phyloP scores from a whole-genome alignment of 2,113 vertebrate genomes.

The Oncorhynchus nerka region DNA sequence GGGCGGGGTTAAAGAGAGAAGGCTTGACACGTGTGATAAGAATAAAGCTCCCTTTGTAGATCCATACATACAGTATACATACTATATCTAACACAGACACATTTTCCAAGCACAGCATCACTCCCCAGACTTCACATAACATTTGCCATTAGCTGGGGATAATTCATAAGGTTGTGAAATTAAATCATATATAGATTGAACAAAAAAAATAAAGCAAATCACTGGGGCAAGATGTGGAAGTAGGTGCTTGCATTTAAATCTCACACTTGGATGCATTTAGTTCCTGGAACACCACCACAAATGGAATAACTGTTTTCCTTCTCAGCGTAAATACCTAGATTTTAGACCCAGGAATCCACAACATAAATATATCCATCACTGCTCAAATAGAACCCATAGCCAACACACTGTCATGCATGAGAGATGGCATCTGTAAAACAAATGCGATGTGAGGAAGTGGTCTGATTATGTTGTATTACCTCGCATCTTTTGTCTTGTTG shows the following conservation, averaged over 20 bases:
- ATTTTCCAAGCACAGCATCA: background rate
- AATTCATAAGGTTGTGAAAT: background rate
- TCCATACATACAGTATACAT: background rate
- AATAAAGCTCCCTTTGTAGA: background rate
- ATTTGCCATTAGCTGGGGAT: background rate
- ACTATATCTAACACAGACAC: background rate
- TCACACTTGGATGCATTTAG: background rate
- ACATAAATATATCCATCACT: conserved; percentile 4
- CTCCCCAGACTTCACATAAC: background rate
- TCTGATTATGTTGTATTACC: conserved; percentile 66
- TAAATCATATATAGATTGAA: background rate
- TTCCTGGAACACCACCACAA: background rate
- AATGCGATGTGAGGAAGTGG: conserved; percentile 68
- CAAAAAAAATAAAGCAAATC: background rate
- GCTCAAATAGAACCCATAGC: conserved; percentile 28
- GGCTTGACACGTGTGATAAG: background rate
- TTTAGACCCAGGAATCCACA: background rate
- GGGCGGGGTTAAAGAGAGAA: conserved; percentile 1
- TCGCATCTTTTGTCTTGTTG: conserved; percentile 58
- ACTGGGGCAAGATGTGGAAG: background rate
- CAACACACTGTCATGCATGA: conserved; percentile 41
- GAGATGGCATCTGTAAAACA: conserved; percentile 64
- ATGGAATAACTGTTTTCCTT: background rate
- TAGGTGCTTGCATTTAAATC: background rate
- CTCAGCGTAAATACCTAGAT: background rate